These are phyloP conservation scores for Endomychus coccineus DNA, from an alignment of 2,888 invertebrate species.

Conservation along the genomic window DNA sequence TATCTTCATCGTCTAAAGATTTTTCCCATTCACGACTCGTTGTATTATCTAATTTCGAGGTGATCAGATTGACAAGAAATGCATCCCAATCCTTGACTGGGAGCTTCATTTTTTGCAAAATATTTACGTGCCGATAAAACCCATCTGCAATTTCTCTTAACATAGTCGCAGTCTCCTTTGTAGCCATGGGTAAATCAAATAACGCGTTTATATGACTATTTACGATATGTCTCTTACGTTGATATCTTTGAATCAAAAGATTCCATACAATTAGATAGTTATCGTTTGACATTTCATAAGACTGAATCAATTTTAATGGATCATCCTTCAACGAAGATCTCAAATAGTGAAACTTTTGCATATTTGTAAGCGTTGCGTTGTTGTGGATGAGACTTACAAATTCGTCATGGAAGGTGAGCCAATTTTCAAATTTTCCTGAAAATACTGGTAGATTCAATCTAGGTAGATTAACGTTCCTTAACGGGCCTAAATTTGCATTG, in stretches of 20 bases:
- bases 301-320: background rate
- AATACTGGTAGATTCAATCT: background rate
- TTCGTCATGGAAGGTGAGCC: background rate
- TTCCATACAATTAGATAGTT: slow-evolving; percentile 1
- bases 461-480: slow-evolving; percentile 2
- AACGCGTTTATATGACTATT: slow-evolving; percentile 4
- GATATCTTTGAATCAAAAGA: slow-evolving; percentile 3
- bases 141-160: slow-evolving; percentile 3
- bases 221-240: slow-evolving; percentile 2
- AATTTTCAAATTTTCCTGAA: slow-evolving; percentile 1
- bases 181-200: background rate
- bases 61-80: slow-evolving; percentile 1
- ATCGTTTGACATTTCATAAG: slow-evolving; percentile 1
- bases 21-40: slow-evolving; percentile 13
- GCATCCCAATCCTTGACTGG: slow-evolving; percentile 1
- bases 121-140: background rate
- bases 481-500: slow-evolving; percentile 2
- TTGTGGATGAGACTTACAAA: slow-evolving; percentile 1
- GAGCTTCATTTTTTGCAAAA: slow-evolving; percentile 2
- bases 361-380: slow-evolving; percentile 1
- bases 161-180: background rate
- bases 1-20: slow-evolving; percentile 3
- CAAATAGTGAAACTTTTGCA: slow-evolving; percentile 1
- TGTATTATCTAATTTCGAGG: slow-evolving; percentile 7
- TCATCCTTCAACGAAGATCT: background rate